Conservation (phyloP, 2,888 invertebrate species). For the Artemia sp. region DNA sequence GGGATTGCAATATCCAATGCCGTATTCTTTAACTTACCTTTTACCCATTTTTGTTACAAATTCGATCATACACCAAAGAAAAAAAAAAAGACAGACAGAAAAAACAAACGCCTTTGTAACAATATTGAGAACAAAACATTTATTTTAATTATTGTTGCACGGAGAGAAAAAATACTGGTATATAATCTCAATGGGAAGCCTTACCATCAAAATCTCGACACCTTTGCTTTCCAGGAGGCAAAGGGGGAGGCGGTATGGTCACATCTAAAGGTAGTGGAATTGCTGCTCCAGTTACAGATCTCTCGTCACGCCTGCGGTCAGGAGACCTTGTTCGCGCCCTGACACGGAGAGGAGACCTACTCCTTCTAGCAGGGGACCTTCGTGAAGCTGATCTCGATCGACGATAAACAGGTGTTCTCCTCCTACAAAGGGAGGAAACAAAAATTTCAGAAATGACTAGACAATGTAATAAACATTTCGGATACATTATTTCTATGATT, state of each 20-base stretch:
- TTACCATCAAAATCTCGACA: slow-evolving; percentile 77
- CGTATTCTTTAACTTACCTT: too few species aligned
- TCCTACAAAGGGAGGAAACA: slow-evolving; percentile 1
- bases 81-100: background rate
- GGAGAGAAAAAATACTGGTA: background rate
- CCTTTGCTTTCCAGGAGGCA: slow-evolving; percentile 40
- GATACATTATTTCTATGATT: too few species aligned
- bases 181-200: slow-evolving; percentile 25
- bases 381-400: background rate
- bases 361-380: background rate
- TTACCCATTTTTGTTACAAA: too few species aligned
- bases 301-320: slow-evolving; percentile 21
- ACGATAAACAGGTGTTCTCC: background rate
- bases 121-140: background rate
- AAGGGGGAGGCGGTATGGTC: slow-evolving; percentile 28
- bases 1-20: too few species aligned
- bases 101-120: background rate
- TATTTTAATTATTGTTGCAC: background rate
- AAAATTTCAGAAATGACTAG: too few species aligned
- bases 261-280: slow-evolving; percentile 30
- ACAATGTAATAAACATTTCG: too few species aligned
- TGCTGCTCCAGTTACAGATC: slow-evolving; percentile 28
- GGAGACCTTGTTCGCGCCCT: slow-evolving; percentile 38
- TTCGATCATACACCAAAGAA: too few species aligned
- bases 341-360: slow-evolving; percentile 37